Evolutionary conservation across 2,113 vertebrate genomes (phyloP), one percentile per base, ranked within the genome.

Genomic region (Oryzias javanicus): DNA sequence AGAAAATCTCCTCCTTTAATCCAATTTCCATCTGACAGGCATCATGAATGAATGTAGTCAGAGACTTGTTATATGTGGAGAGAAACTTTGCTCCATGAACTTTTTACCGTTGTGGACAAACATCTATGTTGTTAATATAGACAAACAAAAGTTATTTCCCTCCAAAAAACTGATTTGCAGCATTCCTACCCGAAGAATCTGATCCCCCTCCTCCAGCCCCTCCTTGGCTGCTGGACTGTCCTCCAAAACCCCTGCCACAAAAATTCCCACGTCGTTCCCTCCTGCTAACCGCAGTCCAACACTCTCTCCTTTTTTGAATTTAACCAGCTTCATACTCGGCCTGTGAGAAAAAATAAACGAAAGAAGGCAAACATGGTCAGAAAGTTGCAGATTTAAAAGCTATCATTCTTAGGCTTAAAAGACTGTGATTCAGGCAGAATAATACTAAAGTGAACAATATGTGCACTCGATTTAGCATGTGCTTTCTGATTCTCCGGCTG

Each of bases 321-420:
- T 98, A 40, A 99, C 96, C 84, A 99, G 91, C 86, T 98, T 99
- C 96, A 99, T 98, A 89, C 95, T 98, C 40, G 97, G 97, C 86
- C 97, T 99, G 85, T 5, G 35, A 67, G 44, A 22, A 19, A 61
- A 83, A 35, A 71, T 10, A 67, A 53, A 27, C 22, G 25, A 22
- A 50, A 14, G 6, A 54, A 55, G 27, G 4, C 41, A 64, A 55
- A 57, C 35, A 53, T 44, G 22, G 55, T 76, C 47, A 60, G 24
- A 15, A 59, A 68, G 52, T 19, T 41, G 17, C 40, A 4, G 14
- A 49, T 59, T 64, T 61, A 51, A 69, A 67, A 64, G 67, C 44
- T 64, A 55, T 49, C 42, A 47, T 48, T 65, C 4, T 17, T 35
- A 35, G 22, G 35, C 44, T 47, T 7, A 52, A 22, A 57, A 70